phyloP scores from a whole-genome alignment of 2,113 vertebrate species.

The Steatornis caripensis region DNA sequence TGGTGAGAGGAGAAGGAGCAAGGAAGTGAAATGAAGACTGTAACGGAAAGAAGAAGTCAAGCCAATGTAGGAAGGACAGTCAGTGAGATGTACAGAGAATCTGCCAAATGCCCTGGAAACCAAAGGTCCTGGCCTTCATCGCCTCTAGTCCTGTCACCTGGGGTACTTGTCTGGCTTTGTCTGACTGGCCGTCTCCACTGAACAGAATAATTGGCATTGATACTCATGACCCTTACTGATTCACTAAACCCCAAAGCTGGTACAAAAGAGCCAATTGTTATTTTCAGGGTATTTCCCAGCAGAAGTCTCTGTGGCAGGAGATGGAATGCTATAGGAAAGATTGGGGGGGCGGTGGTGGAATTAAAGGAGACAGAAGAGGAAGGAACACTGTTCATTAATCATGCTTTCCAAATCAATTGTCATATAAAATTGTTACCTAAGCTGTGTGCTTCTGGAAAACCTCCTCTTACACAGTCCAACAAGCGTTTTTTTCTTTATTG shows the following conservation, averaged over 20 bases:
- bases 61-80: not conserved
- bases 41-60: not conserved
- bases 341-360: not conserved
- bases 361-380: not conserved
- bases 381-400: not conserved
- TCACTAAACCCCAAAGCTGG: not conserved
- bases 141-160: not conserved
- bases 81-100: not conserved
- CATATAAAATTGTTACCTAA: not conserved
- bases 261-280: not conserved
- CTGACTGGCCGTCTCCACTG: not conserved
- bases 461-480: not conserved
- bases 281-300: not conserved
- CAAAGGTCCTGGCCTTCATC: not conserved
- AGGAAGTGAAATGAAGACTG: not conserved
- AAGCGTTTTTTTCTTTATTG: not conserved
- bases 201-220: not conserved
- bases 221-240: not conserved
- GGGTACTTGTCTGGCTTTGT: not conserved
- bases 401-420: not conserved
- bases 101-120: not conserved
- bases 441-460: not conserved
- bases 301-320: not conserved
- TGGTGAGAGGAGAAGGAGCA: not conserved
- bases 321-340: not conserved